Percentiles rank a stretch among this genome's conserved stretches.
These are phyloP conservation scores for Zophobas atratus DNA, from an alignment of 1,140 invertebrate species.

Conservation along the genomic window DNA sequence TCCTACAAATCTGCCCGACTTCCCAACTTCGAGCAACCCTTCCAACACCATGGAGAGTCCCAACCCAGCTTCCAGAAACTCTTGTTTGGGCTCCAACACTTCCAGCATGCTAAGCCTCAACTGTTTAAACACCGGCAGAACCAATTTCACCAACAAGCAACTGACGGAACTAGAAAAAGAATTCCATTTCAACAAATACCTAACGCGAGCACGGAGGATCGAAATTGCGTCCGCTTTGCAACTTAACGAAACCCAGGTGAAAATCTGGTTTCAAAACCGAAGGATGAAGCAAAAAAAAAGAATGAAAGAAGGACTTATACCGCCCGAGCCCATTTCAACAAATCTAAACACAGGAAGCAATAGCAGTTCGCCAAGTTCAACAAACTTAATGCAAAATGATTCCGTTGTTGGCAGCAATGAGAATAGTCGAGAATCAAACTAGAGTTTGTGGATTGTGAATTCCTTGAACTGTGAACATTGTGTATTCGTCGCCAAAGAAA, in stretches of 20 bases:
- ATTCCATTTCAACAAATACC: conserved; percentile 99
- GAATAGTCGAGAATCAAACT: conserved; percentile 76
- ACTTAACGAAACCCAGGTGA: conserved; percentile 97
- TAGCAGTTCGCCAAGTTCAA: conserved; percentile 67
- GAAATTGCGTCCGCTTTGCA: conserved; percentile 97
- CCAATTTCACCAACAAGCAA: conserved; percentile 99
- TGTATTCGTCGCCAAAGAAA: conserved; percentile 51
- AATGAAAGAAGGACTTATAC: conserved; percentile 91
- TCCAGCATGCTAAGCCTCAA: conserved; percentile 66
- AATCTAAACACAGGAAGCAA: conserved; percentile 55
- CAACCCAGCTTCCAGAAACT: conserved; percentile 58
- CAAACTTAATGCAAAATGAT: conserved; percentile 62
- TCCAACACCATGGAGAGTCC: conserved; percentile 58
- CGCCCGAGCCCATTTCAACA: conserved; percentile 70
- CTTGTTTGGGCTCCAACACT: conserved; percentile 63
- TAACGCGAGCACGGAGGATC: conserved; percentile 95
- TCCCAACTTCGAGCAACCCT: conserved; percentile 51
- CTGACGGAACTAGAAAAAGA: conserved; percentile 99
- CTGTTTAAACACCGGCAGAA: conserved; percentile 88
- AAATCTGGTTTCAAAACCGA: conserved; percentile 95
- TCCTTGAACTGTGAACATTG: conserved; percentile 30
- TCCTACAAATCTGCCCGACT: conserved; percentile 66
- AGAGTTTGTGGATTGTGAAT: conserved; percentile 55
- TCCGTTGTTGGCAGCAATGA: conserved; percentile 72
- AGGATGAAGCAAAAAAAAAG: conserved; percentile 96